Evolutionary conservation across 1,140 invertebrate genomes (phyloP), one percentile per base, ranked within the genome.

Genomic region (Eciton burchellii): DNA sequence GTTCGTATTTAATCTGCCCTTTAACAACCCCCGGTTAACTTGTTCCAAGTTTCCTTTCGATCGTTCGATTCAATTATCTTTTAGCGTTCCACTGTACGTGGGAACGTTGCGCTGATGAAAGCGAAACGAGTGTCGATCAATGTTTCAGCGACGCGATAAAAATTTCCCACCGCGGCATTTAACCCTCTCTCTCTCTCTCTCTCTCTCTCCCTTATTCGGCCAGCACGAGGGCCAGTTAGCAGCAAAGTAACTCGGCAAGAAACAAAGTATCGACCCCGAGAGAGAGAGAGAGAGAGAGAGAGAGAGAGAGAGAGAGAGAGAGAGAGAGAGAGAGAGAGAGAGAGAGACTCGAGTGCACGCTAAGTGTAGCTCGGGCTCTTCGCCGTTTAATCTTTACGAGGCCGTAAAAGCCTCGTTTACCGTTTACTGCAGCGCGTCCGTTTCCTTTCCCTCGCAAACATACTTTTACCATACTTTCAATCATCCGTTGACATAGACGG

Each of bases 351-450:
- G 8, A 63, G 59, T 72, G 19, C 43, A 14, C 41, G 35, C 9
- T 73, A 81, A 81, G n/a, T 73, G 21, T 59, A 70, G 35, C 5
- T 16, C 47, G n/a, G n/a, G 56, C 54, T 81, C 21, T 76, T 35
- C 57, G 52, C 47, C 76, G 43, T 70, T 81, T 84, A 88, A 88
- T 89, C 82, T 89, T 89, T 88, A 88, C 83, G 81, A 84, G 65
- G 0, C 54, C 56, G 81, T 89, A 88, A 89, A 89, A 87, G 65
- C n/a, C n/a, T n/a, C n/a, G n/a, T n/a, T n/a, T n/a, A n/a, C n/a
- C 74, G 77, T 88, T 88, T 87, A 88, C 79, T 81, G 56, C 29
- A 65, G 68, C 59, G 49, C 68, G 4, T 11, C 14, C 29, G 12
- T 43, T 60, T 16, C 26, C 65, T 54, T 4, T 59, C 43, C 43